These are phyloP conservation scores for Leistus spinibarbis DNA, from an alignment of 2,888 invertebrate genomes.

Conservation along the genomic window DNA sequence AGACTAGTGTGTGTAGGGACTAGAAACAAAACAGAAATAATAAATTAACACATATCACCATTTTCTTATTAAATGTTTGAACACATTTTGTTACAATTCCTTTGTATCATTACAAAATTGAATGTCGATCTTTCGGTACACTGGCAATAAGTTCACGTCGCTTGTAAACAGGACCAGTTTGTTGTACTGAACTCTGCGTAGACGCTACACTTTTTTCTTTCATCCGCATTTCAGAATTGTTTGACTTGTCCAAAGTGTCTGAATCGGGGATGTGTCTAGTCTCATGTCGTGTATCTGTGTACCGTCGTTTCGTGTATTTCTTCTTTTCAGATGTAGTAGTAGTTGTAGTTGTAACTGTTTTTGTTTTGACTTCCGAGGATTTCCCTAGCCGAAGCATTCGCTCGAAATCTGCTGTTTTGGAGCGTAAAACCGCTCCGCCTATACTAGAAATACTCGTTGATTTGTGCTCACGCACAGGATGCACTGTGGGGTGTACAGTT, in stretches of 20 bases:
- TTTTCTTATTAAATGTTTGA: conserved; percentile 27
- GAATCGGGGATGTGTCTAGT: conserved; percentile 64
- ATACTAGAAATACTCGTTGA: conserved; percentile 69
- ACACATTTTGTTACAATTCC: conserved; percentile 31
- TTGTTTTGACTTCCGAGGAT: conserved; percentile 57
- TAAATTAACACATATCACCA: conserved; percentile 32
- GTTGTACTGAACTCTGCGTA: conserved; percentile 12
- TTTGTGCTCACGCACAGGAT: conserved; percentile 20
- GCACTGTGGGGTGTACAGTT: conserved; percentile 24
- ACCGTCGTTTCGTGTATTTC: conserved; percentile 65
- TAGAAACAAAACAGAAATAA: conserved; percentile 32
- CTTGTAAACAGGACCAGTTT: conserved; percentile 70
- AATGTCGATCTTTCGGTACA: conserved; percentile 58
- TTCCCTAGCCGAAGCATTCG: conserved; percentile 61
- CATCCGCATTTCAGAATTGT: conserved; percentile 8
- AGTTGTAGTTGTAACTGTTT: conserved; percentile 49
- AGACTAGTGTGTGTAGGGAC: conserved; percentile 25
- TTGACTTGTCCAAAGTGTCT: conserved; percentile 51
- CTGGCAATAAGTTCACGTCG: conserved; percentile 82
- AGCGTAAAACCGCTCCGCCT: conserved; percentile 68
- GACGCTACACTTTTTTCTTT: conserved; percentile 14
- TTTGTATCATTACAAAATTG: conserved; percentile 25
- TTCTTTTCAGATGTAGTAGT: conserved; percentile 59
- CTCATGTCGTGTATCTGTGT: conserved; percentile 66
- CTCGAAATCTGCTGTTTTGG: conserved; percentile 72